phyloP scores from a whole-genome alignment of 2,113 vertebrate species.

The Danionella cerebrum region DNA sequence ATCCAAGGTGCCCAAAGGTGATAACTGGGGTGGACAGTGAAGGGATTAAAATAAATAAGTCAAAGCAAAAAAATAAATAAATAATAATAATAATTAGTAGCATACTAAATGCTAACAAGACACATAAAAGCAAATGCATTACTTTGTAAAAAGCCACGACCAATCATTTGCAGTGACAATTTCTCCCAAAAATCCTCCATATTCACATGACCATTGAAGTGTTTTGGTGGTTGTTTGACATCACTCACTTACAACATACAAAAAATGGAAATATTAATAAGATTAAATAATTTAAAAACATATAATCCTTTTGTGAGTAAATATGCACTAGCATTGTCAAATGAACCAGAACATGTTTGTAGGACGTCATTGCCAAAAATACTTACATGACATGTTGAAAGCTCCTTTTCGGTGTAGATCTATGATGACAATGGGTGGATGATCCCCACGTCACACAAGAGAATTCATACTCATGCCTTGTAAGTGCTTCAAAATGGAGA shows the following conservation, averaged over 20 bases:
- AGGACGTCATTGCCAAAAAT: neutral
- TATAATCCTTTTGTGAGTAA: neutral
- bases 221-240: neutral
- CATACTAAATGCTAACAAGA: neutral
- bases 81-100: neutral
- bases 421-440: neutral
- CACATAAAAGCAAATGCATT: neutral
- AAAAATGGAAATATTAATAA: neutral
- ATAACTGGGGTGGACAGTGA: neutral
- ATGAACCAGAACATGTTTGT: neutral
- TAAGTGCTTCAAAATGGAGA: neutral
- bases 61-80: neutral
- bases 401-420: neutral
- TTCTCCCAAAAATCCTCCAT: constrained; percentile 7
- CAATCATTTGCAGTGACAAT: neutral
- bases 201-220: neutral
- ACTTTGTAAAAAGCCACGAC: neutral
- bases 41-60: neutral
- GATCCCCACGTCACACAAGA: constrained; percentile 1
- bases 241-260: neutral
- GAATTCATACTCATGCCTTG: neutral
- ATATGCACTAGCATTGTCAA: neutral
- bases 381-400: neutral
- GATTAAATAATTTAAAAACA: neutral
- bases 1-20: constrained; percentile 22